These are phyloP conservation scores for Eurytoma adleriae DNA, from an alignment of 2,888 invertebrate genomes.

Conservation along the genomic window DNA sequence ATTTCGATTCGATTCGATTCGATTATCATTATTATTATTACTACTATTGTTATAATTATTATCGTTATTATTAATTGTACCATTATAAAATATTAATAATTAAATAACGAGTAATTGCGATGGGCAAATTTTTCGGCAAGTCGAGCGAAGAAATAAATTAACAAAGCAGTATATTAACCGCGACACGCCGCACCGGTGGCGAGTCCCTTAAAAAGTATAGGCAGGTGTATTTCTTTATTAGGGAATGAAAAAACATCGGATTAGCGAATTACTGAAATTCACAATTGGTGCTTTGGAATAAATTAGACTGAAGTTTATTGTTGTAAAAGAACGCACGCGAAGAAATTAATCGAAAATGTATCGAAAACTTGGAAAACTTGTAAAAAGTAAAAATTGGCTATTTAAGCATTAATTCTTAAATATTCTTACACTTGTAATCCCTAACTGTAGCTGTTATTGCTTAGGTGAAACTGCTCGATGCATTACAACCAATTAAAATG, in stretches of 20 bases:
- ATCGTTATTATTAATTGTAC: constrained; percentile 51
- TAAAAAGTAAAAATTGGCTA: constrained; percentile 29
- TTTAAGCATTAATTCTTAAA: constrained; percentile 35
- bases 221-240: constrained; percentile 50
- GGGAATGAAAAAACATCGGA: background rate
- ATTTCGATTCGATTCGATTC: constrained; percentile 41
- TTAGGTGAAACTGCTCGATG: too few relatives aligned
- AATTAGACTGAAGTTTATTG: constrained; percentile 74
- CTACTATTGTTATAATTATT: constrained; percentile 46
- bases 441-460: too few relatives aligned
- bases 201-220: constrained; percentile 53
- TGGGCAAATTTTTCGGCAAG: constrained; percentile 34
- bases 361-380: background rate
- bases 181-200: background rate
- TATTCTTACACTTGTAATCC: too few relatives aligned
- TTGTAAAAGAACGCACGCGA: constrained; percentile 62
- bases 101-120: constrained; percentile 47
- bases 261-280: constrained; percentile 58
- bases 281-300: constrained; percentile 74
- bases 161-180: background rate
- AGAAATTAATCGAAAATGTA: constrained; percentile 35
- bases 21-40: constrained; percentile 44
- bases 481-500: too few relatives aligned
- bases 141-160: constrained; percentile 25
- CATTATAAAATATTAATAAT: constrained; percentile 44